These are phyloP conservation scores for Brachyopa scutellaris DNA, from an alignment of 2,888 invertebrate genomes.

Conservation along the genomic window DNA sequence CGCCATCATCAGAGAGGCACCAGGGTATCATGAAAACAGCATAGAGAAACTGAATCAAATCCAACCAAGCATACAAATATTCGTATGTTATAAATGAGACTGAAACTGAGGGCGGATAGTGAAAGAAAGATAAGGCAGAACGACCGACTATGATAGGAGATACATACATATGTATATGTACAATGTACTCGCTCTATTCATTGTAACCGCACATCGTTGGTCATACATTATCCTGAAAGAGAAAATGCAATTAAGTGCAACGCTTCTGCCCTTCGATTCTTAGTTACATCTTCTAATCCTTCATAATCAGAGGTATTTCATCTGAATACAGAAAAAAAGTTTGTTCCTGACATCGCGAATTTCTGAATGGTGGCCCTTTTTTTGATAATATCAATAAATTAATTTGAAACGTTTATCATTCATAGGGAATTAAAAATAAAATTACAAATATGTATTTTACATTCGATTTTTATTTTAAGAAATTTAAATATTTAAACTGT, in stretches of 20 bases:
- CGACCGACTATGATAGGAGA: constrained; percentile 35
- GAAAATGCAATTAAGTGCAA: constrained; percentile 62
- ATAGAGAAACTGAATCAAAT: constrained; percentile 48
- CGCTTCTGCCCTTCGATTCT: neutral
- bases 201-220: constrained; percentile 53
- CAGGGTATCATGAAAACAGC: constrained; percentile 47
- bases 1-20: constrained; percentile 47
- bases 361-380: too few species aligned
- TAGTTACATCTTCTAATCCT: constrained; percentile 22
- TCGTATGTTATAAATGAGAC: constrained; percentile 51
- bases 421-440: too few species aligned
- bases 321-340: neutral
- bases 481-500: too few species aligned
- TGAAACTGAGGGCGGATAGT: constrained; percentile 15
- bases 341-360: too few species aligned
- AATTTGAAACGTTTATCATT: too few species aligned
- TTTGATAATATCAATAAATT: too few species aligned
- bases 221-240: constrained; percentile 51
- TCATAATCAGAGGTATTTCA: too few species aligned
- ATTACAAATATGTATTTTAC: too few species aligned
- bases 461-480: too few species aligned
- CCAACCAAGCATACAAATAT: constrained; percentile 53
- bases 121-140: neutral
- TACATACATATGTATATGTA: too few species aligned
- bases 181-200: constrained; percentile 33